These are phyloP conservation scores for Chionoecetes opilio DNA, from an alignment of 1,140 invertebrate species.

Conservation along the genomic window DNA sequence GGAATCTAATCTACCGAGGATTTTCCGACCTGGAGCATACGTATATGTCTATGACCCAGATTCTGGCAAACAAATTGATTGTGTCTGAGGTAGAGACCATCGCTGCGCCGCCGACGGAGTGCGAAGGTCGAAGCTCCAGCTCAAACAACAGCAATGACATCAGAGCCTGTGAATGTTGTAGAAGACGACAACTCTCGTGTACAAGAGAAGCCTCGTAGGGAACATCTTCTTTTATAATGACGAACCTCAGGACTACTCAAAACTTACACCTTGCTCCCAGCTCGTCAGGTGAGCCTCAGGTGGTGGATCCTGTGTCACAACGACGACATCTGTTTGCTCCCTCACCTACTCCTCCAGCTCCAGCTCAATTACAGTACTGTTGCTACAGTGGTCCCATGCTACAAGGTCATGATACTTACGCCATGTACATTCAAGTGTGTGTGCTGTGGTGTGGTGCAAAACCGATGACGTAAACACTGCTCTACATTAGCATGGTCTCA, in stretches of 20 bases:
- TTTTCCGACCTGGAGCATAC: constrained; percentile 84
- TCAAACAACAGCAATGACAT: not conserved
- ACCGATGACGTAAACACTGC: constrained; percentile 64
- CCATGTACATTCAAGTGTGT: constrained; percentile 69
- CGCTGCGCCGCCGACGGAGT: constrained; percentile 19
- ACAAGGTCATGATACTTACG: not conserved
- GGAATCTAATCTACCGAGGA: constrained; percentile 86
- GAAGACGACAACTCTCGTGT: not conserved
- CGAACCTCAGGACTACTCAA: constrained; percentile 67
- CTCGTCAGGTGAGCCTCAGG: constrained; percentile 30
- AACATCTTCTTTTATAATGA: constrained; percentile 50
- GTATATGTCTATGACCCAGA: constrained; percentile 79
- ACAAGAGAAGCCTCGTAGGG: not conserved
- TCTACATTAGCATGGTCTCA: too few relatives aligned
- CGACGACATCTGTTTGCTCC: constrained; percentile 75
- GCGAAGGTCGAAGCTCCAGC: not conserved
- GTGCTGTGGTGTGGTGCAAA: constrained; percentile 77
- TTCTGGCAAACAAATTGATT: constrained; percentile 72
- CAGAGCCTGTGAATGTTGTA: not conserved
- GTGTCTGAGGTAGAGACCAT: constrained; percentile 69
- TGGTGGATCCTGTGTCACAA: constrained; percentile 64
- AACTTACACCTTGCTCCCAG: constrained; percentile 10
- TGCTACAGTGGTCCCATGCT: constrained; percentile 72
- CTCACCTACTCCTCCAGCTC: constrained; percentile 63
- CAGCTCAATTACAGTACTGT: constrained; percentile 69